Evolutionary conservation across 2,113 vertebrate species (phyloP), one percentile per base, ranked within the genome.

Genomic region (Elaphurus davidianus): DNA sequence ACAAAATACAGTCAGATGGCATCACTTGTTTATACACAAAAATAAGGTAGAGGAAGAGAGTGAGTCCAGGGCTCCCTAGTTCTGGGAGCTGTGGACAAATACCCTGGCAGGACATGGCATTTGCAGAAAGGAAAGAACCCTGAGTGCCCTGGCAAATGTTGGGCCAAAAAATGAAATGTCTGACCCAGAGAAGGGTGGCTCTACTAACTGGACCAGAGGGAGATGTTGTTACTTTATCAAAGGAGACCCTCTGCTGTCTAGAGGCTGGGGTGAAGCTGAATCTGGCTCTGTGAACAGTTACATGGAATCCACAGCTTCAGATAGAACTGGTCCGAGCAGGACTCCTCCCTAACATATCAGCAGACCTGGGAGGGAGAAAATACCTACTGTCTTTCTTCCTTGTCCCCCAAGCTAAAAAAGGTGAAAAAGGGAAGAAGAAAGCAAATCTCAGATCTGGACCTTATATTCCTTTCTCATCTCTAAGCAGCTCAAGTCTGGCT

Each of bases 261-360:
- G 36, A 79, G 47, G 50, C 10, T 7, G 43, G 40, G 0, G 5
- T 17, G 25, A 92, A 71, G 57, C 52, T 40, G 33, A 81, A 14
- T 10, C 14, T 45, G 21, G 25, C 14, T 87, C 36, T 88, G 0
- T 17, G 81, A 79, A 62, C n/a, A 71, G 9, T 7, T 50, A 21
- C 0, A 16, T 23, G 14, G 52, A 54, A 43, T 33, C 13, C 10
- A 36, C 3, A 40, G 57, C 47, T 76, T 50, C 7, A 25, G 19
- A 33, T 12, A 33, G n/a, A 83, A 50, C 15, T 74, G 14, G 50
- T 57, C 9, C 9, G 21, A 54, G 16, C 7, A 36, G 21, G 10
- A 25, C 0, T 40, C 11, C 30, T 81, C 25, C 43, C 7, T 13
- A 13, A 17, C 5, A 0, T 2, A n/a, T 60, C 12, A 14, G 8